phyloP scores from a whole-genome alignment of 1,140 invertebrate species.

The Euborellia annulipes region DNA sequence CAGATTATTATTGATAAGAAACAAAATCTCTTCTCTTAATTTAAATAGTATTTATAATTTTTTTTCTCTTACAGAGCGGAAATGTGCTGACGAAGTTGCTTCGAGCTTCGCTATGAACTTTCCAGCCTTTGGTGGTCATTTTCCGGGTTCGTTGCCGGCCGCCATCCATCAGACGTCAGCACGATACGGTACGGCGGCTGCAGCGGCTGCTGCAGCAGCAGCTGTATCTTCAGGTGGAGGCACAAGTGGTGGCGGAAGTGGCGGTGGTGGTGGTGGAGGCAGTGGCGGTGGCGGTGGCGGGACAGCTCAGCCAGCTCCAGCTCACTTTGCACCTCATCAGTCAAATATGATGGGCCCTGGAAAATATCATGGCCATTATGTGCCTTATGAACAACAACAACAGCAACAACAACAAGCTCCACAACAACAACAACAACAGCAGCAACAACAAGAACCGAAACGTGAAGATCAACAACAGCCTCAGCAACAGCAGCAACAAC shows the following conservation, averaged over 20 bases:
- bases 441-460: no score
- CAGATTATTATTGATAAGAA: no score
- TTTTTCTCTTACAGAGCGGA: neutral
- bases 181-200: no score
- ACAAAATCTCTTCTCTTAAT: no score
- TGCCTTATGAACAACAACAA: conserved; percentile 7
- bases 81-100: neutral
- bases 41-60: neutral
- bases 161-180: conserved; percentile 34
- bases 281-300: neutral
- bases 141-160: conserved; percentile 38
- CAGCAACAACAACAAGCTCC: conserved; percentile 11
- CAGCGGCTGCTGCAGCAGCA: no score
- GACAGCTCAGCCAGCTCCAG: neutral
- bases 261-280: neutral
- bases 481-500: conserved; percentile 27
- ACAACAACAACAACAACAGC: no score
- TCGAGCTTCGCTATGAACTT: conserved; percentile 35
- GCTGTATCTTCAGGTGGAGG: neutral
- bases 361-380: no score
- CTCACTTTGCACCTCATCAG: no score
- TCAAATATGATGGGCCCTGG: no score
- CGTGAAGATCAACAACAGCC: conserved; percentile 25
- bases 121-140: conserved; percentile 44
- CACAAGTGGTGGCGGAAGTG: neutral